phyloP scores from a whole-genome alignment of 64 coral and sea anemone genomes.

The Actinia equina region DNA sequence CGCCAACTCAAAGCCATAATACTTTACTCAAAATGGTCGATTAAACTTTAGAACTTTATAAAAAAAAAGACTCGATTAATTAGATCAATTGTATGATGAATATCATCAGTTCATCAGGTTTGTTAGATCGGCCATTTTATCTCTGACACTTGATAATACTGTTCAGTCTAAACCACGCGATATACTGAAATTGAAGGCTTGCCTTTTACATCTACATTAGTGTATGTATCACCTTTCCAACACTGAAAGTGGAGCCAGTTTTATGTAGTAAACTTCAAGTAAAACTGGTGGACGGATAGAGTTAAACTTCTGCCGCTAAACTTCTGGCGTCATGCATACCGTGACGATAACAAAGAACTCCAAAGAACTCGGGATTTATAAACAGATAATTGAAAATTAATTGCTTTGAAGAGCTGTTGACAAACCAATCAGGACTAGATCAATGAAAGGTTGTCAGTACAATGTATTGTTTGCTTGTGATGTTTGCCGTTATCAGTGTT shows the following conservation, averaged over 20 bases:
- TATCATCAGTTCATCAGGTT: no score
- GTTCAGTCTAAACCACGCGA: not conserved
- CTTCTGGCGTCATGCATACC: not conserved
- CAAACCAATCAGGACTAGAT: not conserved
- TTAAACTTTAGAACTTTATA: not conserved
- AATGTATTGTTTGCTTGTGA: not conserved
- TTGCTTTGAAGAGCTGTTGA: not conserved
- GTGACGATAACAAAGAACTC: not conserved
- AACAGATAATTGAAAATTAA: constrained; percentile 7
- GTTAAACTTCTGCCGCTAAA: not conserved
- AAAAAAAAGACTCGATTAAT: not conserved
- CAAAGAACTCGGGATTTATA: not conserved
- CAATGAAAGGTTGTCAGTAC: not conserved
- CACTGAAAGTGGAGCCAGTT: no score
- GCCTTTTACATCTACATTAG: not conserved
- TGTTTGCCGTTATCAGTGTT: not conserved
- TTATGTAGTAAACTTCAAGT: no score
- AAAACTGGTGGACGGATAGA: not conserved
- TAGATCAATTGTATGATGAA: not conserved
- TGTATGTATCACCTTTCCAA: no score
- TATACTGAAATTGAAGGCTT: not conserved
- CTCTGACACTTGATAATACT: no score
- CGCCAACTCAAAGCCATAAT: not conserved
- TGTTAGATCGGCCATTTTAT: no score
- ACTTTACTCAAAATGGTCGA: not conserved